Conservation (phyloP, 2,797 vertebrate species). For the Silurus aristotelis region DNA sequence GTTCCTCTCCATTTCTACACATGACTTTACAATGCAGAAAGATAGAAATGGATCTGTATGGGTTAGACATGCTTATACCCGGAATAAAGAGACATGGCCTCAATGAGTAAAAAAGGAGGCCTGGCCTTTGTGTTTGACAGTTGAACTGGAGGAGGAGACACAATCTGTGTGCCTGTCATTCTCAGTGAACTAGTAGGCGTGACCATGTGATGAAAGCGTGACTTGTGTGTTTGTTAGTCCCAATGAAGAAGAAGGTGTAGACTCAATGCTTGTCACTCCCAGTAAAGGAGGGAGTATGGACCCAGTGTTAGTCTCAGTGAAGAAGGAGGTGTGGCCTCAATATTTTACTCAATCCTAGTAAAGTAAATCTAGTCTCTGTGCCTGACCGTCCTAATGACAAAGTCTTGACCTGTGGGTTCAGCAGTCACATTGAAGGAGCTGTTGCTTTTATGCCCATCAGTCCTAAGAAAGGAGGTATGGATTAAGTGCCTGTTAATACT, state of each 20-base stretch:
- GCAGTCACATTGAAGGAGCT: neutral
- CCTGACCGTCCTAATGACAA: neutral
- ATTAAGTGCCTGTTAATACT: neutral
- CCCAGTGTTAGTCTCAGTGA: neutral
- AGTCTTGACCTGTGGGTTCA: neutral
- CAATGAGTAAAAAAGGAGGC: too few species aligned
- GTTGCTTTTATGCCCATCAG: constrained; percentile 14
- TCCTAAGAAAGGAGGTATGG: constrained; percentile 21
- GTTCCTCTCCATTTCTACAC: neutral
- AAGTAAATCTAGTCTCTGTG: neutral
- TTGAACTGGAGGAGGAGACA: neutral
- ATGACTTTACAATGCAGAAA: neutral
- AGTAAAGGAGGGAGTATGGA: neutral
- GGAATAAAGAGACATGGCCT: neutral
- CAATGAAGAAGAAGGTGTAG: neutral
- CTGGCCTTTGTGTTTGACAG: too few species aligned
- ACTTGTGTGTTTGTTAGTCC: neutral
- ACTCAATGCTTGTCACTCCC: neutral
- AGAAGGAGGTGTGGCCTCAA: neutral
- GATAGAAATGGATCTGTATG: neutral
- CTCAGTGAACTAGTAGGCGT: too few species aligned
- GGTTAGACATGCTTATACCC: neutral
- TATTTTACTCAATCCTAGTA: neutral
- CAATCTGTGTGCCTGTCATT: neutral
- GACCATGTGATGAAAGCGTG: too few species aligned